Conservation (phyloP, 2,113 vertebrate genomes). For the Hydropotes inermis region DNA sequence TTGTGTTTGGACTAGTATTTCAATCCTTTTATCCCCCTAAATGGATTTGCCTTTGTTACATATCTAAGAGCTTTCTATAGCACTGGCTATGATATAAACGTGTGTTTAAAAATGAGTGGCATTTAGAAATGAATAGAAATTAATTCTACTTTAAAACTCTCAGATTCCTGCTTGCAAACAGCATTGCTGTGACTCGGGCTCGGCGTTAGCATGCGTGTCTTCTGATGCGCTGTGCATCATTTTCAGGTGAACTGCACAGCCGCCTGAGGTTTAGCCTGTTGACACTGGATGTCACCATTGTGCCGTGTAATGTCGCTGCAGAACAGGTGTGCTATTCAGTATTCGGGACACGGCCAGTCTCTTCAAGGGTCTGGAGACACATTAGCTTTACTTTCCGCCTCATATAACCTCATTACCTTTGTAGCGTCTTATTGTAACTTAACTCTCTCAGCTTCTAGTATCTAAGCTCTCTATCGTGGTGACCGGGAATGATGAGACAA, state of each 20-base stretch:
- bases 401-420: not conserved
- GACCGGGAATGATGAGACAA: not conserved
- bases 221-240: fast-evolving
- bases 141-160: not conserved
- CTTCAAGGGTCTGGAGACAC: not conserved
- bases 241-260: not conserved
- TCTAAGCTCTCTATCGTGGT: not conserved
- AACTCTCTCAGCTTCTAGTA: not conserved
- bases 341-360: not conserved
- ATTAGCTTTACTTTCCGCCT: fast-evolving
- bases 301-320: not conserved
- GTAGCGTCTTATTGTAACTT: not conserved
- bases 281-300: conserved; percentile 82
- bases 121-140: not conserved
- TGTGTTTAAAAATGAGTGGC: not conserved
- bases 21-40: not conserved
- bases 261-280: conserved; percentile 49
- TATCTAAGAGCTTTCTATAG: not conserved
- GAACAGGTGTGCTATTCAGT: not conserved
- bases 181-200: not conserved
- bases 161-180: not conserved
- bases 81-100: not conserved
- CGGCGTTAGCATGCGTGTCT: fast-evolving
- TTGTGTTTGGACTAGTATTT: not conserved
- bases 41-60: not conserved